Evolutionary conservation across 2,888 invertebrate genomes (phyloP).

Genomic region (Erebia epiphron): DNA sequence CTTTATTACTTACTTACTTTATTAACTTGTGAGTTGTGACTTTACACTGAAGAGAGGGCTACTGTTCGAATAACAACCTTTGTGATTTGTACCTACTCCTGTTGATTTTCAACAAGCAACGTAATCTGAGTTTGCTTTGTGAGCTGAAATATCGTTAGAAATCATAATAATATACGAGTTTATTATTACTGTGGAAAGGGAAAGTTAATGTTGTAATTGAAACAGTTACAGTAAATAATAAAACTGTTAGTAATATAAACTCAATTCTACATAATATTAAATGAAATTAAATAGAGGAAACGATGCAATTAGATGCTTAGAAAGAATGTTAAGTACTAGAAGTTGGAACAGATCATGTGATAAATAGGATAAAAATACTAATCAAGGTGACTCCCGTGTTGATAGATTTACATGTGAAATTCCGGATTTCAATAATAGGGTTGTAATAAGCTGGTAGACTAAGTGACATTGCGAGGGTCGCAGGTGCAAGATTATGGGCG

Average conservation of each 20-base stretch:
- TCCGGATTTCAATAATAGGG: slow-evolving; percentile 66
- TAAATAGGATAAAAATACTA: background rate
- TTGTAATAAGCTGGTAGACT: slow-evolving; percentile 65
- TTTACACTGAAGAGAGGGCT: background rate
- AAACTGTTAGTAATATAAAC: background rate
- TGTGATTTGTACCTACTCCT: slow-evolving; percentile 5
- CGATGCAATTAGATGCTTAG: background rate
- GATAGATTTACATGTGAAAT: slow-evolving; percentile 30
- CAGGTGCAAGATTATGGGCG: slow-evolving; percentile 77
- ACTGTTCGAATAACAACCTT: background rate
- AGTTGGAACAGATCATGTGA: background rate
- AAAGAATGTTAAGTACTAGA: background rate
- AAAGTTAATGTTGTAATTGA: slow-evolving; percentile 5
- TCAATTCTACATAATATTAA: background rate
- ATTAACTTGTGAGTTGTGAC: background rate
- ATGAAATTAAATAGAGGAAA: background rate
- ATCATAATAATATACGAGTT: background rate
- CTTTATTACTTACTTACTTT: no score
- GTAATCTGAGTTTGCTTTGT: background rate
- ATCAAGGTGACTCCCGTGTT: background rate
- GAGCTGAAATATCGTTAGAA: background rate
- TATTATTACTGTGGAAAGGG: slow-evolving; percentile 1
- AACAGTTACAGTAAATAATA: background rate
- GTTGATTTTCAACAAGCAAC: background rate
- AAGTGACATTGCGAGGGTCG: slow-evolving; percentile 52